Evolutionary conservation across 2,113 vertebrate genomes (phyloP), one percentile per base, ranked within the genome.

Genomic region (Trichechus manatus): DNA sequence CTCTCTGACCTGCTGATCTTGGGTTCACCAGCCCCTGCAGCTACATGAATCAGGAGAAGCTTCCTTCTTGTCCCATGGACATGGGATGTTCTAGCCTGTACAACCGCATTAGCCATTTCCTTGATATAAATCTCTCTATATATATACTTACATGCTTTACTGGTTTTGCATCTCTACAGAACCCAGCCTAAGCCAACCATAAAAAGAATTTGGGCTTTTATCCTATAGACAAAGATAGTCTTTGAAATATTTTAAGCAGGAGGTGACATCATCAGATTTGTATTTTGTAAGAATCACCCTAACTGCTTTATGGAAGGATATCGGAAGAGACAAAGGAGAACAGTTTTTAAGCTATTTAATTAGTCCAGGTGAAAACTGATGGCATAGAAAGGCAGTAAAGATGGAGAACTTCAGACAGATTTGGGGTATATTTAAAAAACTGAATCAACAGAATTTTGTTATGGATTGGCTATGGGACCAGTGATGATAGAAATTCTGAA

Each of bases 271-370:
- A 83, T 59, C 39, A 78, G 25, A 87, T 39, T 23, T 63, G 10
- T 42, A 80, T 44, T 36, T 83, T 23, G 27, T 75, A 70, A 75
- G 83, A 59, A n/a, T 50, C 20, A 19, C 44, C 36, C 50, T 39
- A n/a, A 27, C 70, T 56, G 9, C 23, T 47, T 56, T 84, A 27
- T 22, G 91, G 25, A 91, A 0, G 13, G 8, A 20, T 53, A 44
- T 80, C 56, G 47, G 47, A 61, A 31, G 11, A 8, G 4, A 31
- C 27, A 3, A 6, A 17, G 70, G 36, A 91, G 53, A 50, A 70
- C 4, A 74, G 72, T 47, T 85, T 86, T 78, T 36, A 93, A 88
- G 47, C 50, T 91, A n/a, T 77, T 84, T 81, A 70, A 53, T 81
- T 66, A 77, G 31, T 44, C 13, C 19, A 86, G 31, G n/a, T 91